Evolutionary conservation across 2,113 vertebrate species (phyloP).

Genomic region (Cepphus grylle): DNA sequence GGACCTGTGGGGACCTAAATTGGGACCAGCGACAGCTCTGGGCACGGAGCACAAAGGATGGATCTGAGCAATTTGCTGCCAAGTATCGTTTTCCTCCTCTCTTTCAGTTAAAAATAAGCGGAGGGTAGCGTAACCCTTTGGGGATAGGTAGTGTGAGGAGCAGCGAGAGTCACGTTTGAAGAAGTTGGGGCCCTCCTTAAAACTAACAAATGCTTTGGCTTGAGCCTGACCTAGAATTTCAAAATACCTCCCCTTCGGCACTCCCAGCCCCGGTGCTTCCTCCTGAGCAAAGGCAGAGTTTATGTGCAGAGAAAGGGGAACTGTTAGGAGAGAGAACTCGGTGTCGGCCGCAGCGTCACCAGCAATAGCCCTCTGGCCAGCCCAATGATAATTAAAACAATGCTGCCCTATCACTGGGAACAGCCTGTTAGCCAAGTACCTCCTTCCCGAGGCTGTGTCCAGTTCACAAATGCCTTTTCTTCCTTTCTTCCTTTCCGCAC

Average conservation of each 20-base stretch:
- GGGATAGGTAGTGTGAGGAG: not conserved
- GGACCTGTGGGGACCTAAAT: not conserved
- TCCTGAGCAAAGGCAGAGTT: not conserved
- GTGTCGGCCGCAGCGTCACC: not conserved
- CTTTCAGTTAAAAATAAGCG: conserved; percentile 3
- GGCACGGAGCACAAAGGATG: not conserved
- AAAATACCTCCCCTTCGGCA: not conserved
- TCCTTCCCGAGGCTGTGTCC: not conserved
- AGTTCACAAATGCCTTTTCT: not conserved
- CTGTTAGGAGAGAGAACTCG: not conserved
- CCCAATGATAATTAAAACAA: not conserved
- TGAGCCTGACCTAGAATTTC: not conserved
- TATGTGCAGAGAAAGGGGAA: not conserved
- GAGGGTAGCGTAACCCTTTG: not conserved
- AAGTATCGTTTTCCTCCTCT: not conserved
- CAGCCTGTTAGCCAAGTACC: not conserved
- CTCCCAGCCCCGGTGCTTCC: not conserved
- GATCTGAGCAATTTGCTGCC: not conserved
- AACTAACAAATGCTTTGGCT: not conserved
- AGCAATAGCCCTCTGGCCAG: not conserved
- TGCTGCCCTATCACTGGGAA: rapidly evolving
- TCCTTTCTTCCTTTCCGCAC: not conserved
- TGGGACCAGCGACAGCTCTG: not conserved
- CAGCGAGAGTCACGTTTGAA: not conserved
- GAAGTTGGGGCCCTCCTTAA: not conserved